Percentiles rank a stretch among this genome's conserved stretches.
Conservation (phyloP, 2,888 invertebrate genomes). For the Eueremaeus valkanovi region DNA sequence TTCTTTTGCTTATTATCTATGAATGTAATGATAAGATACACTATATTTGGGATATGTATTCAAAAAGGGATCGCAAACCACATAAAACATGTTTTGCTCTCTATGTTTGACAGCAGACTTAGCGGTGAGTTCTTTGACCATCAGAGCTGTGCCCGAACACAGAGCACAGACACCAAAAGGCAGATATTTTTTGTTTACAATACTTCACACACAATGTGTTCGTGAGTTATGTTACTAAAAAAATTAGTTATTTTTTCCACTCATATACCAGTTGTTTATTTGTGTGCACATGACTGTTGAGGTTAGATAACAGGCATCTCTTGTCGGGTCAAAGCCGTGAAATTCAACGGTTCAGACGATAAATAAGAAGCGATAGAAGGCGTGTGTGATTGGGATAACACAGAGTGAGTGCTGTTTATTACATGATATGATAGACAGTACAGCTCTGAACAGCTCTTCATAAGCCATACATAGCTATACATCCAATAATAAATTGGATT, state of each 20-base stretch:
- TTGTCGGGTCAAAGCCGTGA: not conserved
- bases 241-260: not conserved
- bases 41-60: not conserved
- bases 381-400: too few species aligned
- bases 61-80: not conserved
- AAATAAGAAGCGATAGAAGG: not conserved
- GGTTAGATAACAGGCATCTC: not conserved
- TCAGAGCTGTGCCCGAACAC: not conserved
- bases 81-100: not conserved
- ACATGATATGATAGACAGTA: not conserved
- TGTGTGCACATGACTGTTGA: not conserved
- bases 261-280: not conserved
- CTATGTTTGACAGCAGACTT: not conserved
- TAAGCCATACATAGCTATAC: too few species aligned
- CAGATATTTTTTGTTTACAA: too few species aligned
- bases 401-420: not conserved
- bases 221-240: not conserved
- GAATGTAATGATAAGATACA: not conserved
- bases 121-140: not conserved
- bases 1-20: too few species aligned
- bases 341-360: not conserved
- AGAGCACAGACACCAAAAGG: too few species aligned
- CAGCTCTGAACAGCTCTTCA: not conserved
- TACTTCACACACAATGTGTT: too few species aligned
- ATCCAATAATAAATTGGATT: too few species aligned